Base-by-base conservation (phyloP, 2,888 invertebrate species). In the Tiliacea citrago region DNA sequence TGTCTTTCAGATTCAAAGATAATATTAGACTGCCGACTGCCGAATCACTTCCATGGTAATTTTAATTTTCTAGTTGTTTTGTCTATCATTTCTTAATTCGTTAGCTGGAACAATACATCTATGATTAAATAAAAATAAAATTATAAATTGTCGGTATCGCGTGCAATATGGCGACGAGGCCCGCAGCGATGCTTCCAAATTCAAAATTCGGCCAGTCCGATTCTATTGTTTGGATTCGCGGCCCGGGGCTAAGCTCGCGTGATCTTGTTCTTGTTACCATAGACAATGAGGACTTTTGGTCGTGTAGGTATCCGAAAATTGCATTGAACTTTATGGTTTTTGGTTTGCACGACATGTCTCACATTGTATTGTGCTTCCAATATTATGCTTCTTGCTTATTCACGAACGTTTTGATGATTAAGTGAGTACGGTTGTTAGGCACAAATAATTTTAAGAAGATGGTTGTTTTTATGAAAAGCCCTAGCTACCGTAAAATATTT, bases 121-220 rank as follows among this genome's bases (percentile, higher is more conserved):
- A 71, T 69, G 53, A 75, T 86, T 79, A 69, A 78, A 84, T 75
- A 81, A 82, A 77, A 73, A 79, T 70, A 12, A 47, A n/a, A 86
- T 89, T 89, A 90, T 89, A 82, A 73, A 88, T 86, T 79, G 85
- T 85, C 73, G 18, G 62, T 86, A 90, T 95, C 89, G 93, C 95
- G 94, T 95, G 95, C 94, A 85, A 91, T 95, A 95, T 95, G 95
- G 92, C 91, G 75, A 88, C 83, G 86, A 83, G 85, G 91, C 94
- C 88, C 74, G 88, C 72, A 91, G 94, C 93, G 77, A 80, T 88
- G 92, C 92, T 94, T 92, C 94, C 93, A 94, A 93, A 93, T 93
- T 92, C 91, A 91, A 90, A 90, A 81, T 83, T 83, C 63, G 68
- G 57, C 55, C 74, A 75, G 79, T 81, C 77, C 65, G 84, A 82